Evolutionary conservation across 2,797 vertebrate species (phyloP).

Genomic region (Danio kyathit): DNA sequence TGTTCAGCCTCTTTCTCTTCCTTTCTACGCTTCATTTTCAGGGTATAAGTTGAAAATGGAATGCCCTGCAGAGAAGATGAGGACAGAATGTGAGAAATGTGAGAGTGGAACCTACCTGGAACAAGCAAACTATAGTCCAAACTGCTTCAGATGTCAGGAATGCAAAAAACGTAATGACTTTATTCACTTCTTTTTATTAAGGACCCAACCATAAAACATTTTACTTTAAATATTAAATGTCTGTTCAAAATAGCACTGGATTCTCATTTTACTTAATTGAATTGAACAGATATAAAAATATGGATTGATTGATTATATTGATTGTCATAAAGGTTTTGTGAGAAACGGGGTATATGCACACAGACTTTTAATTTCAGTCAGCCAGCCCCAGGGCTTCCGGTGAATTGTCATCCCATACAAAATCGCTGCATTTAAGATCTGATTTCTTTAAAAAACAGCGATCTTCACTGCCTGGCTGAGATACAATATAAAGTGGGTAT

Average conservation of each 20-base stretch:
- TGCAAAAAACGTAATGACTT: conserved; percentile 63
- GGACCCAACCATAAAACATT: neutral
- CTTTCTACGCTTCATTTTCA: conserved; percentile 50
- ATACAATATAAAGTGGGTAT: too few species aligned
- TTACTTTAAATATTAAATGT: neutral
- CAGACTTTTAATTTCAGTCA: too few species aligned
- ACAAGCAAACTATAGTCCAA: neutral
- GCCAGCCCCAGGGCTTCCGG: too few species aligned
- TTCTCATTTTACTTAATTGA: neutral
- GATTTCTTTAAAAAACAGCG: too few species aligned
- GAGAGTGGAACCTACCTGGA: conserved; percentile 17
- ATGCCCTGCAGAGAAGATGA: conserved; percentile 20
- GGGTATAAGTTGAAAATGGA: conserved; percentile 66
- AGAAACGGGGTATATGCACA: too few species aligned
- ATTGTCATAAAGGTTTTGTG: too few species aligned
- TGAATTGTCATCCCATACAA: too few species aligned
- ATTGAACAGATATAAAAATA: neutral
- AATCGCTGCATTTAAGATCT: too few species aligned
- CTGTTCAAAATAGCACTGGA: neutral
- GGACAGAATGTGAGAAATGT: conserved; percentile 65
- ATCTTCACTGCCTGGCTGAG: too few species aligned
- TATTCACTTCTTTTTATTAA: neutral
- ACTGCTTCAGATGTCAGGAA: conserved; percentile 57
- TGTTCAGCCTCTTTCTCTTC: neutral
- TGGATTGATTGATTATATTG: too few species aligned